Base-by-base conservation (phyloP, 2,888 invertebrate species). In the Geotrupes spiniger region DNA sequence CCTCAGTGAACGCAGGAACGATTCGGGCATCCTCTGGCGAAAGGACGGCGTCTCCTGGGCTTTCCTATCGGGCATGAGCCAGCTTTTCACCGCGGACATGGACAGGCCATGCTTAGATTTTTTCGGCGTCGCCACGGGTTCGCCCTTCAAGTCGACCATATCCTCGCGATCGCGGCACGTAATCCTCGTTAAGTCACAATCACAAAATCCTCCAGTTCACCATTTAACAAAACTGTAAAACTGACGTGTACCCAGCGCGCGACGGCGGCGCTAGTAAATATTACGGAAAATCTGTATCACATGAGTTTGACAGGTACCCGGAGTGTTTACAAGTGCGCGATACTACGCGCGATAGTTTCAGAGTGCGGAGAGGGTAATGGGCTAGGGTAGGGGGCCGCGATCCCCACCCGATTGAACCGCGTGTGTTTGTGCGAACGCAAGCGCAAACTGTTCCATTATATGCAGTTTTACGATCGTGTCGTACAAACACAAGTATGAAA, bases 81-180 rank as follows among this genome's bases (percentile, higher is more conserved):
- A 87, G 71, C 86, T 87, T 70, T 86, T 85, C 33, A 86, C 85
- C 17, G 84, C 83, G 69, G 83, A 76, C 82, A 86, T 84, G 63
- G 74, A 69, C 33, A 74, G 58, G 11, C 71, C 68, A 46, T 62
- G 58, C 44, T 66, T 63, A 4, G 69, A 62, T 53, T 72, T 72
- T 53, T 70, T 71, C 49, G 69, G 67, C 37, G 69, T 68, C n/a
- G 64, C 62, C 43, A 63, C 56, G 36, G 63, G 61, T 39, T 70
- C 70, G 52, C 64, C 66, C 48, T 70, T 70, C 43, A 72, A 62
- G 58, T 72, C 72, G 29, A 72, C 71, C 72, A 72, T 72, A 36
- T 47, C 29, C 26, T 8, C 9, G 27, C 12, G 25, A 41, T 29
- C 17, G n/a, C 16, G 12, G 10, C 29, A 12, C 28, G 41, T 25